A percentile compares a stretch with the other conserved stretches of the same genome.
These are phyloP conservation scores for Tichodroma muraria DNA, from an alignment of 2,113 vertebrate species.

Conservation along the genomic window DNA sequence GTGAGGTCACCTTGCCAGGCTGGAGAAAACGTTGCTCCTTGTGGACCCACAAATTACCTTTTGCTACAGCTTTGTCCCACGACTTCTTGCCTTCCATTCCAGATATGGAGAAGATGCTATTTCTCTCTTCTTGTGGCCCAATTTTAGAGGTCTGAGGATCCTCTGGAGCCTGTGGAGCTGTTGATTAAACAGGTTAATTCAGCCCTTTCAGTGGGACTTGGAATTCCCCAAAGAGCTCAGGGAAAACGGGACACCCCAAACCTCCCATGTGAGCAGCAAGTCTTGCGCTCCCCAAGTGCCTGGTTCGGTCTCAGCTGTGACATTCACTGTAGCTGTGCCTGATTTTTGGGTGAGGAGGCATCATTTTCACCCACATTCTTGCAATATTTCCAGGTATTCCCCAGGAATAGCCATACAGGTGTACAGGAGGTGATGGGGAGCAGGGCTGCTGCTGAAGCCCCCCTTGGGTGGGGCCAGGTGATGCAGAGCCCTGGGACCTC, in stretches of 20 bases:
- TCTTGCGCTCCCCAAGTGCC: rapidly evolving
- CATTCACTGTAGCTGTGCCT: neutral
- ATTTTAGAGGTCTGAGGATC: neutral
- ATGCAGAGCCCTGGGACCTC: neutral
- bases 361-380: neutral
- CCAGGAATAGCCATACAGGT: neutral
- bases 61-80: neutral
- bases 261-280: neutral
- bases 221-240: neutral
- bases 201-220: neutral
- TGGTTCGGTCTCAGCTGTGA: neutral
- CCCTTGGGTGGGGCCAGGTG: rapidly evolving
- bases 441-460: neutral
- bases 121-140: neutral
- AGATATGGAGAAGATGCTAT: neutral
- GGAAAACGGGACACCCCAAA: neutral
- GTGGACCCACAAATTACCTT: neutral
- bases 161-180: neutral
- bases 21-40: rapidly evolving
- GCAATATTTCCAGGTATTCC: neutral
- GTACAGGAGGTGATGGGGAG: neutral
- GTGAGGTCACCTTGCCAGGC: neutral
- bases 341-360: neutral
- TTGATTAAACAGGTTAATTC: neutral
- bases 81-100: neutral